A percentile compares a stretch with the other conserved stretches of the same genome.
Conservation (phyloP, 2,888 invertebrate genomes). For the Caenorhabditis drosophilae region DNA sequence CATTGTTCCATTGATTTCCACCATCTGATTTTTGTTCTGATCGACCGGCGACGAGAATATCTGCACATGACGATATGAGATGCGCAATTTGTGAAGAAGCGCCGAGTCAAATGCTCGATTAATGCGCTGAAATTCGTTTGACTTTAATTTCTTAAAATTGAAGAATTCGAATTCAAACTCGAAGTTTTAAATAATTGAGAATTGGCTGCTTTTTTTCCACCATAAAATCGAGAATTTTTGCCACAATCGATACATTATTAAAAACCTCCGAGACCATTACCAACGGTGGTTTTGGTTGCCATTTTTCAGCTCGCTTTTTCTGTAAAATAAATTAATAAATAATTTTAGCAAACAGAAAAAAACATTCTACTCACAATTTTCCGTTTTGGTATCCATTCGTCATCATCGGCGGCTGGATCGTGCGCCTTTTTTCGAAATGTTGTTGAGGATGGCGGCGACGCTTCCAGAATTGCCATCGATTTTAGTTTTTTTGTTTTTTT, state of each 20-base stretch:
- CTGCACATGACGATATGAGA: conserved; percentile 13
- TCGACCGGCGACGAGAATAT: conserved; percentile 8
- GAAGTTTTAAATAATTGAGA: neutral
- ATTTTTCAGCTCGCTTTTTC: neutral
- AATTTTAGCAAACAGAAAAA: neutral
- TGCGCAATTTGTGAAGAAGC: conserved; percentile 6
- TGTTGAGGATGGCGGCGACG: too few species aligned
- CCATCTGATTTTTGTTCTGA: conserved; percentile 4
- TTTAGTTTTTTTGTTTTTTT: too few species aligned
- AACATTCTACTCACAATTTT: conserved; percentile 4
- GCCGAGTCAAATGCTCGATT: neutral
- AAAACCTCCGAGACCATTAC: neutral
- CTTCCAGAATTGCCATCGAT: too few species aligned
- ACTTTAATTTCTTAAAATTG: too few species aligned
- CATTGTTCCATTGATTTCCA: neutral
- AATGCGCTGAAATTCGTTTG: neutral
- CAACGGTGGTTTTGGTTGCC: neutral
- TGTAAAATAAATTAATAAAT: neutral
- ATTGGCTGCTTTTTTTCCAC: neutral
- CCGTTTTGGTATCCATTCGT: conserved; percentile 6
- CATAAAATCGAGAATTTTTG: conserved; percentile 1
- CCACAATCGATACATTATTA: neutral
- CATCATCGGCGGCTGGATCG: conserved; percentile 6
- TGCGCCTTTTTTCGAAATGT: conserved; percentile 11
- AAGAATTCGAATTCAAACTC: too few species aligned